Base-by-base conservation (phyloP, 1,140 invertebrate genomes). In the Cherax quadricarinatus region DNA sequence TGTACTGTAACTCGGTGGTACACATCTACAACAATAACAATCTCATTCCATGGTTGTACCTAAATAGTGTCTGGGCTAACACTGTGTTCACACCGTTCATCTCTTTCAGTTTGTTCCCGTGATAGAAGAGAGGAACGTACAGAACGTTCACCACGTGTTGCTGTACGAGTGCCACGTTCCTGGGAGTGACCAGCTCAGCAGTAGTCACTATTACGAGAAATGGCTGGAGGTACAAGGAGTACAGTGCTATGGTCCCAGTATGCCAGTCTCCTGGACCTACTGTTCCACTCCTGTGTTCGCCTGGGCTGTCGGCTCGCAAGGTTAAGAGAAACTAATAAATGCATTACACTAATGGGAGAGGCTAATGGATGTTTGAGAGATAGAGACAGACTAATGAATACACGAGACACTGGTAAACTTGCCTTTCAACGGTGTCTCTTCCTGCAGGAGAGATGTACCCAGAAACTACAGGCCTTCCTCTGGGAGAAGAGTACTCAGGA, bases 221-320 rank as follows among this genome's bases (percentile, higher is more conserved):
- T 87, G 85, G 78, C 18, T 87, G 84, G 57, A 48, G 5, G 14
- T 41, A 53, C 14, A 95, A 3, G 97, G 97, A 0, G 96, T 96
- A 12, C 96, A 95, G 21, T 97, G 97, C 94, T 97, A 96, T 95
- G 96, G 94, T 93, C 96, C 96, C 78, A 96, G 96, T 93, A 97
- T 97, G 95, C 97, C 97, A 0, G 95, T 95, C 4, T 97, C 97
- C 93, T 98, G 97, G 97, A 96, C 97, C 66, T 87, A 94, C 12
- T 98, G 98, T 95, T 95, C 97, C 14, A 97, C 97, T 16, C 97
- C 97, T n/a, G 95, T 98, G 75, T 96, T 97, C 1, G 97, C 97
- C 75, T 98, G 97, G 97, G 97, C 97, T 14, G 96, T 97, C 86
- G 97, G 97, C n/a, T 96, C 48, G 94, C 98, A 48, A 95, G 98